Percentiles rank a stretch among this genome's conserved stretches.
Conservation (phyloP, 2,888 invertebrate species). For the Acrobasis repandana region DNA sequence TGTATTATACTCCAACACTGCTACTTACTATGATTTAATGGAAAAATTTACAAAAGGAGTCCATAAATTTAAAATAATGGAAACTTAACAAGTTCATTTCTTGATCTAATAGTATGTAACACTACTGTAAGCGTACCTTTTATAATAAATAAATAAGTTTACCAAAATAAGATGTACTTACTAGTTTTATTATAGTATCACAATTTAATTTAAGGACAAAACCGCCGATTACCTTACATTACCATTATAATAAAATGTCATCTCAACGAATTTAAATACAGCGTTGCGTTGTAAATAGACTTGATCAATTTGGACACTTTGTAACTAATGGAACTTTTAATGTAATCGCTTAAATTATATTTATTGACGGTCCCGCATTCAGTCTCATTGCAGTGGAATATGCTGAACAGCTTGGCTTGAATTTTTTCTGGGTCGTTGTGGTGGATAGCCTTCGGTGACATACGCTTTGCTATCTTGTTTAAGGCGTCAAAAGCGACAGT, state of each 20-base stretch:
- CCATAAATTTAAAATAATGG: too few species aligned
- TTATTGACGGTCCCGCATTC: conserved; percentile 54
- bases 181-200: background rate
- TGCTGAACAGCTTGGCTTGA: conserved; percentile 49
- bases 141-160: too few species aligned
- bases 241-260: too few species aligned
- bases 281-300: conserved; percentile 60
- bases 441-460: conserved; percentile 63
- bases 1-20: too few species aligned
- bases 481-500: conserved; percentile 57
- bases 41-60: too few species aligned
- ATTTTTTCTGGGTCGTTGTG: conserved; percentile 62
- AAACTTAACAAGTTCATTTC: too few species aligned
- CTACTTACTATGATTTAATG: too few species aligned
- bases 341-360: conserved; percentile 58
- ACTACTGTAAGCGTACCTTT: too few species aligned
- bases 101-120: too few species aligned
- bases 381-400: conserved; percentile 55
- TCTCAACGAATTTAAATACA: conserved; percentile 66
- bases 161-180: too few species aligned
- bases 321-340: conserved; percentile 57
- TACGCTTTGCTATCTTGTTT: conserved; percentile 61
- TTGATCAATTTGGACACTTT: conserved; percentile 60
- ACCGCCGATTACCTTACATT: background rate
- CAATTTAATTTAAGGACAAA: background rate